Percentiles rank a stretch among this genome's conserved stretches.
phyloP scores from a whole-genome alignment of 2,113 vertebrate species.

The Indri indri region DNA sequence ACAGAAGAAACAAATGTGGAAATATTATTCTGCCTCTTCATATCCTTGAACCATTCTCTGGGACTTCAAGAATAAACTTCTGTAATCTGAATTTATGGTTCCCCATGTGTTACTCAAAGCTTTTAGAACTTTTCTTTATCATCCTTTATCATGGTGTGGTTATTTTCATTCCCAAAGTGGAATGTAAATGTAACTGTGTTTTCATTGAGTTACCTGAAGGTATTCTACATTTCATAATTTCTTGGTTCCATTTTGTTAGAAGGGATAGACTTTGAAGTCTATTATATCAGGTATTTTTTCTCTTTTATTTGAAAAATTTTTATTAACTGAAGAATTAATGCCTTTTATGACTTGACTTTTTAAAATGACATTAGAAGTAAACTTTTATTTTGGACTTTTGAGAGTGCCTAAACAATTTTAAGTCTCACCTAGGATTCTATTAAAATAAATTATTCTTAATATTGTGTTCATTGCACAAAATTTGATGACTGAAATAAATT shows the following conservation, averaged over 20 bases:
- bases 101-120: neutral
- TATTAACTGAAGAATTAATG: neutral
- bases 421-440: neutral
- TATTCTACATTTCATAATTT: slow-evolving; percentile 28
- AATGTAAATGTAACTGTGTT: neutral
- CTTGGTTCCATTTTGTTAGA: slow-evolving; percentile 2
- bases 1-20: neutral
- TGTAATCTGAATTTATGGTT: neutral
- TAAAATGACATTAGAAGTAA: neutral
- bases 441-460: slow-evolving; percentile 19
- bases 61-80: neutral
- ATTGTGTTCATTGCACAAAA: neutral
- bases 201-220: neutral
- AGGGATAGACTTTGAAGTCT: neutral
- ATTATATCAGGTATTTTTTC: neutral
- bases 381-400: neutral
- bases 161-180: neutral
- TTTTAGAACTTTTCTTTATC: neutral
- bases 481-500: neutral
- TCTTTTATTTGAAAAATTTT: slow-evolving; percentile 26
- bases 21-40: neutral
- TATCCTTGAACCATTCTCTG: neutral
- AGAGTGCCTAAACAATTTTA: neutral
- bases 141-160: neutral
- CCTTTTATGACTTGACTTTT: neutral